These are phyloP conservation scores for Hirundichthys speculiger DNA, from an alignment of 2,113 vertebrate species.

Conservation along the genomic window DNA sequence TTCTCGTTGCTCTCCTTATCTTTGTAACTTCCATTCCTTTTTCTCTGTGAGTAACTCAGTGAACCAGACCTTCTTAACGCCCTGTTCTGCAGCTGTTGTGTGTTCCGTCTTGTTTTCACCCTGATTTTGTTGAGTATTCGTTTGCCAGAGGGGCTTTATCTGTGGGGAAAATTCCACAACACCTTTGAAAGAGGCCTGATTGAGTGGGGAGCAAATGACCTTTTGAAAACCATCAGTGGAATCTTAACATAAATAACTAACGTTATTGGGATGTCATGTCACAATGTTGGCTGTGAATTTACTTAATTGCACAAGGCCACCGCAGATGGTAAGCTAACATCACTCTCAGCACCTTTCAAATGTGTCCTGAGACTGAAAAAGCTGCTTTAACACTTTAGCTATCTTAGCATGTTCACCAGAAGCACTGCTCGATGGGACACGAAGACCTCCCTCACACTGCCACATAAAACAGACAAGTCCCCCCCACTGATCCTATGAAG, in stretches of 20 bases:
- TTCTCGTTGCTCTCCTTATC: conserved; percentile 94
- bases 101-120: conserved; percentile 20
- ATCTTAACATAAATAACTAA: neutral
- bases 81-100: conserved; percentile 72
- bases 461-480: conserved; percentile 5
- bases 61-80: conserved; percentile 78
- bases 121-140: conserved; percentile 61
- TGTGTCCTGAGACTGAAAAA: conserved; percentile 34
- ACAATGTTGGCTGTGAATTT: neutral
- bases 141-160: conserved; percentile 60
- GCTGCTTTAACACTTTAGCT: conserved; percentile 21
- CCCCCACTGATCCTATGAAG: conserved; percentile 29
- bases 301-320: neutral
- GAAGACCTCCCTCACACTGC: conserved; percentile 27
- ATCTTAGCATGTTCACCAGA: conserved; percentile 64
- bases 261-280: neutral
- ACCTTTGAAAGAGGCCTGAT: conserved; percentile 63
- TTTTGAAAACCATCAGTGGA: neutral
- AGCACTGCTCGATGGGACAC: conserved; percentile 34
- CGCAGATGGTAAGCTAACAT: conserved; percentile 18
- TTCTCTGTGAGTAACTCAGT: conserved; percentile 95
- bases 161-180: conserved; percentile 16
- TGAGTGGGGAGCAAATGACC: conserved; percentile 26
- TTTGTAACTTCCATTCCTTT: conserved; percentile 93
- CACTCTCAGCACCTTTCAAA: conserved; percentile 69